Conservation (phyloP, 2,113 vertebrate species). For the Phylloscopus whistleri region DNA sequence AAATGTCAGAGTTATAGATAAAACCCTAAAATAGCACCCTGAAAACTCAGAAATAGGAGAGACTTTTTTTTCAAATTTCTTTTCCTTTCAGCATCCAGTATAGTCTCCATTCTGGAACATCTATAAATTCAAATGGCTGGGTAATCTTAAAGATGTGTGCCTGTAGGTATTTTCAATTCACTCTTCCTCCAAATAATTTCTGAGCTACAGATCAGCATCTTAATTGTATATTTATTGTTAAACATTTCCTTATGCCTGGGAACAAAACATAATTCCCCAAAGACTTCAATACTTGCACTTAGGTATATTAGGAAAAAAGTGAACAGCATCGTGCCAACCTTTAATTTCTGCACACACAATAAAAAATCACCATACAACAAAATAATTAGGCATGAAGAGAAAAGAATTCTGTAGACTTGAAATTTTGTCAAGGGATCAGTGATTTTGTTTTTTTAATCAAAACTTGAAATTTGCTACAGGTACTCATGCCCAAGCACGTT, state of each 20-base stretch:
- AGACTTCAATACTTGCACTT: not conserved
- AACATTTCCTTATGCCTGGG: not conserved
- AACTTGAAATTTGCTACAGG: not conserved
- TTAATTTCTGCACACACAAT: not conserved
- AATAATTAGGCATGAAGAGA: not conserved
- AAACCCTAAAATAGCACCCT: not conserved
- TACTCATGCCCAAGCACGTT: not conserved
- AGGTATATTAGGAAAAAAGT: not conserved
- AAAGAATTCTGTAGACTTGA: not conserved
- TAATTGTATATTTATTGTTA: not conserved
- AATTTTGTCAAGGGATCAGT: not conserved
- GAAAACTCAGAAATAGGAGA: not conserved
- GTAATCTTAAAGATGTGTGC: not conserved
- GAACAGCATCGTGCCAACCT: not conserved
- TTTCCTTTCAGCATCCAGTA: not conserved
- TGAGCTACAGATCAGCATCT: not conserved
- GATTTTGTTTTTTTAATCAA: not conserved
- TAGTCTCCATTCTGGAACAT: not conserved
- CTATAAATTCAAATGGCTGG: not conserved
- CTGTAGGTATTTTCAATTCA: not conserved
- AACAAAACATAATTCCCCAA: not conserved
- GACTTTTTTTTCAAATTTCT: not conserved
- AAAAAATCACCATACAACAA: not conserved
- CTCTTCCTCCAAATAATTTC: not conserved
- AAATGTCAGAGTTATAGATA: not conserved